Base-by-base conservation (phyloP, 2,888 invertebrate genomes). In the Andrena hattorfiana region DNA sequence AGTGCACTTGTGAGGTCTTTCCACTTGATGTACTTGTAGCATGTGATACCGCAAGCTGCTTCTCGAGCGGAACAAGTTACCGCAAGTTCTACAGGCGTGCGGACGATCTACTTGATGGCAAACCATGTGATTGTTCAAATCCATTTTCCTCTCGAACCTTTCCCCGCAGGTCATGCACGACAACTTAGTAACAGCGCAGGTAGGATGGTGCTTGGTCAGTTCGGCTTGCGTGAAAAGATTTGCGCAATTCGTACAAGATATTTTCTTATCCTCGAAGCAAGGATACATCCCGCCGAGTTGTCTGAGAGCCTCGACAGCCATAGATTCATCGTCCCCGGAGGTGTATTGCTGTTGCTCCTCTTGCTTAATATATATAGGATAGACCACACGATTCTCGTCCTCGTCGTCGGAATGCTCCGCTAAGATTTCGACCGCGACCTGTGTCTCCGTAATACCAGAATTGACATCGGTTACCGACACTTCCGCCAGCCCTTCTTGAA, bases 241-340 rank as follows among this genome's bases (percentile, higher is more conserved):
- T 1, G 86, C 78, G 56, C 94, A 94, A 66, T 88, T 90, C 1
- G 91, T 79, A 77, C 93, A 89, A 42, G 72, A 74, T 23, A 90
- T 74, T 83, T 94, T 94, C 84, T 93, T 93, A 28, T 93, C 90
- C 59, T 93, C 92, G 30, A 91, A 92, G 35, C 86, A 90, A 3
- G 93, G 93, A 82, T 92, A 94, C 92, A 94, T 94, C 51, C 94
- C 94, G 13, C 94, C 94, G 1, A 95, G 89, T 74, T 94, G 94
- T 16, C 94, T 90, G 6, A 95, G 85, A 0, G 95, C 95, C 89
- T 95, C 95, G 5, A 94, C 94, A 48, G 95, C 95, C 94, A 94
- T 94, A 0, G 93, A 93, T 49, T 94, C 94, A 51, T 93, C 93
- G 23, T 94, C 94, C 0, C 93, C 93, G 0, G 93, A 93, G 0